phyloP scores from a whole-genome alignment of 2,888 invertebrate species.

The Graphium colonna region DNA sequence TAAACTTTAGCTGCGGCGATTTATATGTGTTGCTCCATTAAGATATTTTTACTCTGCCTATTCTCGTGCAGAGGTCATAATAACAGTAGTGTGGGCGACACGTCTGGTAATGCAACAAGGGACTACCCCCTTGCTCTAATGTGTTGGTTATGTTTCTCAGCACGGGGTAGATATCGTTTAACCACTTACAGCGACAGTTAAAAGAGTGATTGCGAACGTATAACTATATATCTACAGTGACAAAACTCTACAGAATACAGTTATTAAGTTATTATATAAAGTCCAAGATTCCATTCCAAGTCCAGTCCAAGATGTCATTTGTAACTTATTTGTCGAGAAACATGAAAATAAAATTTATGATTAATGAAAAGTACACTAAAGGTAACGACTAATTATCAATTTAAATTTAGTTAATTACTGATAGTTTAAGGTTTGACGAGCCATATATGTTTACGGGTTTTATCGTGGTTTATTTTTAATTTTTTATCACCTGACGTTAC shows the following conservation, averaged over 20 bases:
- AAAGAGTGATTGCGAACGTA: conserved; percentile 48
- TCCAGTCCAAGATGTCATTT: no score
- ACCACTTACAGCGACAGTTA: conserved; percentile 60
- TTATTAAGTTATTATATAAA: neutral
- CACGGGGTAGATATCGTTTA: conserved; percentile 58
- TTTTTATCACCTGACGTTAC: no score
- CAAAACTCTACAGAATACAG: no score
- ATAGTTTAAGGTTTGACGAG: no score
- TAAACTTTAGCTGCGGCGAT: conserved; percentile 7
- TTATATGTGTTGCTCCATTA: conserved; percentile 1
- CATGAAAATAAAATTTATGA: no score
- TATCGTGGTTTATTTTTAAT: no score
- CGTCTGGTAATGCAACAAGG: conserved; percentile 50
- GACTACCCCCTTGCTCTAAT: conserved; percentile 50
- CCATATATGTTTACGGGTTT: no score
- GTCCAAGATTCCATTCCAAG: no score
- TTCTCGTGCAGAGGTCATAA: conserved; percentile 20
- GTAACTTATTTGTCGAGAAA: no score
- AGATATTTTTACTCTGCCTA: conserved; percentile 13
- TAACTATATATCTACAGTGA: neutral
- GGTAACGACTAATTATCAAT: no score
- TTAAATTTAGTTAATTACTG: no score
- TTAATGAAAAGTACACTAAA: no score
- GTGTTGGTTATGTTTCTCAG: conserved; percentile 56
- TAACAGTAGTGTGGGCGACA: conserved; percentile 29